A percentile compares a stretch with the other conserved stretches of the same genome.
Evolutionary conservation across 2,888 invertebrate species (phyloP).

Genomic region (Silvanus unidentatus): DNA sequence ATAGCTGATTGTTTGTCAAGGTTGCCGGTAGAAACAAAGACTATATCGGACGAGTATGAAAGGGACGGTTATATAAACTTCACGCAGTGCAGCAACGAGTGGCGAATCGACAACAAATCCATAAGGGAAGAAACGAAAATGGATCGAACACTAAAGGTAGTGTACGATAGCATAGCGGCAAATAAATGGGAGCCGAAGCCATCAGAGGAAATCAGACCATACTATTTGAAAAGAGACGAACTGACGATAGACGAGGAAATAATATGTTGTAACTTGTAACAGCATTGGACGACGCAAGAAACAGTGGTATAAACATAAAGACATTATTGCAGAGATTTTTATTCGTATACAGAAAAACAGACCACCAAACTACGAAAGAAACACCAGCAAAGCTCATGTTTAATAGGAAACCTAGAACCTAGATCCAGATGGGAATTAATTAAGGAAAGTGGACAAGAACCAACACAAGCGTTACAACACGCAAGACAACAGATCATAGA

Average conservation of each 20-base stretch:
- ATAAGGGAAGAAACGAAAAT: background rate
- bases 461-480: no score
- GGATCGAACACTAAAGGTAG: background rate
- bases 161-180: background rate
- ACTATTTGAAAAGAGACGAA: background rate
- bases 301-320: no score
- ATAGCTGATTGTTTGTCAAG: conserved; percentile 1
- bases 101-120: background rate
- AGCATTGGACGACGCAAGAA: no score
- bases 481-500: conserved; percentile 3
- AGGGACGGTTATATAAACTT: background rate
- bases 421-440: no score
- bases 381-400: no score
- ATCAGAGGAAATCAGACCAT: background rate
- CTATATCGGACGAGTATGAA: background rate
- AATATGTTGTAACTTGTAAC: background rate
- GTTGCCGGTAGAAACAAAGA: background rate
- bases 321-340: no score
- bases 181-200: background rate
- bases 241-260: background rate
- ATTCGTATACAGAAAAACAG: no score
- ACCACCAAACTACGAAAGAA: no score
- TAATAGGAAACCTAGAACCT: no score
- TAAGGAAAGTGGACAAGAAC: no score
- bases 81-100: background rate